Conservation (phyloP, 2,113 vertebrate genomes). For the Neolamprologus sp. region DNA sequence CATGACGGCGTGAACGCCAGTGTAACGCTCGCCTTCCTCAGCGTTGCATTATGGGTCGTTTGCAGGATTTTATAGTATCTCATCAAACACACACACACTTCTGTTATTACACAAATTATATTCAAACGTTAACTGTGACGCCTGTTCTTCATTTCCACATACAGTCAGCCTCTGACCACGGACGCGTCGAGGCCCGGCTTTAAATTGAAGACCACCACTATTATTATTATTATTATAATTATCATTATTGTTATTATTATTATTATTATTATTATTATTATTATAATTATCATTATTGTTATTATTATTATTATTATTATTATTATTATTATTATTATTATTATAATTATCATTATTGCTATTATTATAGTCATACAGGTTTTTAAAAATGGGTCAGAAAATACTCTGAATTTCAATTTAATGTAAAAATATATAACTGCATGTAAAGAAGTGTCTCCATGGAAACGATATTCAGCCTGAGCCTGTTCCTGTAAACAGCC, state of each 20-base stretch:
- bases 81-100: not conserved
- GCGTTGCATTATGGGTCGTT: not conserved
- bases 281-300: fast-evolving
- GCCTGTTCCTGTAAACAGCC: not conserved
- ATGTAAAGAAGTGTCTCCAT: not conserved
- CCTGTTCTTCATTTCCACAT: too few species aligned
- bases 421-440: not conserved
- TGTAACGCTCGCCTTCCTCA: not conserved
- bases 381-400: not conserved
- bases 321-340: not conserved
- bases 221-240: not conserved
- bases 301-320: not conserved
- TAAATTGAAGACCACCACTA: not conserved
- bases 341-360: fast-evolving
- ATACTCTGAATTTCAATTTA: not conserved
- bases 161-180: not conserved
- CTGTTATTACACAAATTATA: not conserved
- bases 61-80: not conserved
- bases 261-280: too few species aligned
- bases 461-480: not conserved
- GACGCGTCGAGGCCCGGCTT: not conserved
- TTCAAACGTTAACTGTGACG: not conserved
- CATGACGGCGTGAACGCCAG: not conserved
- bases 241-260: not conserved
- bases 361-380: not conserved